Percentiles rank a stretch among this genome's conserved stretches.
These are phyloP conservation scores for Gastracanthus pulcherrimus DNA, from an alignment of 2,888 invertebrate genomes.

Conservation along the genomic window DNA sequence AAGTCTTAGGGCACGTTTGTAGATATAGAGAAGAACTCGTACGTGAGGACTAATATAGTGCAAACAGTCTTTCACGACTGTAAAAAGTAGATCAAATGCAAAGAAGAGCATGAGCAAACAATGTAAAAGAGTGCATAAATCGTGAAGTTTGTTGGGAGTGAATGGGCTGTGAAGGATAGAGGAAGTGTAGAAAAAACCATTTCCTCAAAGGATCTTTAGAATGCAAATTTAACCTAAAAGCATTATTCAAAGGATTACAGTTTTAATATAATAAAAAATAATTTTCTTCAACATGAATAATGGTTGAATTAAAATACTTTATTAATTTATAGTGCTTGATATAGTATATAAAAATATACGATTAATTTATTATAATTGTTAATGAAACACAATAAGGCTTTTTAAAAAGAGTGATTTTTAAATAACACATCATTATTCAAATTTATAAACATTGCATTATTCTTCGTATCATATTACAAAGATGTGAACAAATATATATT, in stretches of 20 bases:
- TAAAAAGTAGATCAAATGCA: neutral
- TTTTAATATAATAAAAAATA: neutral
- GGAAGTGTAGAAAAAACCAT: conserved; percentile 1
- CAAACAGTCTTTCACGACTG: neutral
- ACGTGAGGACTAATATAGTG: conserved; percentile 16
- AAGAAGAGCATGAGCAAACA: neutral
- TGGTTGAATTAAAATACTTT: too few relatives aligned
- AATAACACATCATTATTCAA: too few relatives aligned
- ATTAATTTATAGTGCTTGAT: too few relatives aligned
- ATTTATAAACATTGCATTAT: too few relatives aligned
- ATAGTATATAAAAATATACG: too few relatives aligned
- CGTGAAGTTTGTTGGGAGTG: conserved; percentile 8
- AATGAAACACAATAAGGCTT: too few relatives aligned
- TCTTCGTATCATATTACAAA: neutral
- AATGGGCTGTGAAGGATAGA: neutral
- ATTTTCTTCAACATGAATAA: too few relatives aligned
- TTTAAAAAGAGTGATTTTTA: too few relatives aligned
- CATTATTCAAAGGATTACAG: neutral
- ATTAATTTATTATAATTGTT: too few relatives aligned
- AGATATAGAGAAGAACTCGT: neutral
- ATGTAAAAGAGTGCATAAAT: neutral
- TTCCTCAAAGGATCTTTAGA: neutral
- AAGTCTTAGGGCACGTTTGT: neutral
- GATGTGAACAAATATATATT: neutral
- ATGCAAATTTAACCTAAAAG: neutral